phyloP scores from a whole-genome alignment of 2,888 invertebrate genomes.

The Gandaritis pyraliata region DNA sequence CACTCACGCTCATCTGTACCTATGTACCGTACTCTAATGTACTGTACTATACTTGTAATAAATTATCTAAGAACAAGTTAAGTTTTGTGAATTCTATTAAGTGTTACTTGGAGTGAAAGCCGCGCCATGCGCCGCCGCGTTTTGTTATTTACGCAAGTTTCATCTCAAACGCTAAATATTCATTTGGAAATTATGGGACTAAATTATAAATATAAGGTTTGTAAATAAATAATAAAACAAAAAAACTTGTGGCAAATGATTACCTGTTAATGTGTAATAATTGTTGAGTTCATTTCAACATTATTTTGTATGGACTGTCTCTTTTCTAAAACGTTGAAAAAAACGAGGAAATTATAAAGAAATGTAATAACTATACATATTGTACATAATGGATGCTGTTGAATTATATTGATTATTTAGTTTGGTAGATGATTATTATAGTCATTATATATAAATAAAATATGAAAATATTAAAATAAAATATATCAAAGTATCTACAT shows the following conservation, averaged over 20 bases:
- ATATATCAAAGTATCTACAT: conserved; percentile 72
- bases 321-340: conserved; percentile 63
- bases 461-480: conserved; percentile 77
- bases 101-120: conserved; percentile 50
- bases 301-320: conserved; percentile 68
- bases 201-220: conserved; percentile 78
- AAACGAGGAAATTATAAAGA: conserved; percentile 56
- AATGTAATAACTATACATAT: conserved; percentile 77
- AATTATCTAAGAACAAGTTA: conserved; percentile 52
- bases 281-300: conserved; percentile 67
- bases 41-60: neutral
- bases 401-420: conserved; percentile 80
- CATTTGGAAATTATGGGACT: conserved; percentile 82
- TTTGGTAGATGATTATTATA: conserved; percentile 83
- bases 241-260: conserved; percentile 82
- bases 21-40: conserved; percentile 3
- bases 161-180: conserved; percentile 60
- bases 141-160: conserved; percentile 43
- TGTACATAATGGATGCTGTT: conserved; percentile 83
- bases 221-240: conserved; percentile 75
- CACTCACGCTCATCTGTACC: conserved; percentile 10
- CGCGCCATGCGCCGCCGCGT: conserved; percentile 16
- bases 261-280: conserved; percentile 75
- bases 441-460: conserved; percentile 81
- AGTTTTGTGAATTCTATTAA: conserved; percentile 72